Conservation (phyloP, 2,797 vertebrate genomes). For the Protosalanx chinensis region DNA sequence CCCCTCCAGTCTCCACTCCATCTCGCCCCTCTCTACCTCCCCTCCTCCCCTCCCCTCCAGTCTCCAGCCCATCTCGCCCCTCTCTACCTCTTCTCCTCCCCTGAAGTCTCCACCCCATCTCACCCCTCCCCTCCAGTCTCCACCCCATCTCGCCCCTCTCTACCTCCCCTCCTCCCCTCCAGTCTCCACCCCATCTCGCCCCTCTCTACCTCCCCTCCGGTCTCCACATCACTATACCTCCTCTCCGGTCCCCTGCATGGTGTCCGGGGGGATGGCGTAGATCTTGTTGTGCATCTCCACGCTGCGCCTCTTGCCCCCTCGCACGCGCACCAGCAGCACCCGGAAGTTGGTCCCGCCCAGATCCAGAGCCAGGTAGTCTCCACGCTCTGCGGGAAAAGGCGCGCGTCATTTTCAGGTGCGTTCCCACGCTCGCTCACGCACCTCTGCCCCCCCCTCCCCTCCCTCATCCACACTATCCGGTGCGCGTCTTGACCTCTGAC, state of each 20-base stretch:
- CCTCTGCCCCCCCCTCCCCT: background rate
- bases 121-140: no score
- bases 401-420: background rate
- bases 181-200: no score
- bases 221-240: slow-evolving; percentile 73
- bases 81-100: no score
- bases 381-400: slow-evolving; percentile 76
- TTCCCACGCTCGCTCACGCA: background rate
- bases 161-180: no score
- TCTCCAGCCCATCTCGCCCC: no score
- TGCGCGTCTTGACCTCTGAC: slow-evolving; percentile 55
- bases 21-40: no score
- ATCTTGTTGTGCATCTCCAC: slow-evolving; percentile 98
- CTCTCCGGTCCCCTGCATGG: slow-evolving; percentile 91
- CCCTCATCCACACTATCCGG: background rate
- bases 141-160: no score
- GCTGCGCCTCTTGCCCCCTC: slow-evolving; percentile 73
- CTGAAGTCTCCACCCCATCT: no score
- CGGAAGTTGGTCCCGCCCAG: slow-evolving; percentile 95
- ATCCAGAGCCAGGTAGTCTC: slow-evolving; percentile 92
- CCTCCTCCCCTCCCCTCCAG: no score
- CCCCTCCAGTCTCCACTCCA: no score
- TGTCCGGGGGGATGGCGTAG: slow-evolving; percentile 87
- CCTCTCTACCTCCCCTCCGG: background rate
- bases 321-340: slow-evolving; percentile 86